Evolutionary conservation across 2,888 invertebrate genomes (phyloP), one percentile per base, ranked within the genome.

Genomic region (Phortica okadai): DNA sequence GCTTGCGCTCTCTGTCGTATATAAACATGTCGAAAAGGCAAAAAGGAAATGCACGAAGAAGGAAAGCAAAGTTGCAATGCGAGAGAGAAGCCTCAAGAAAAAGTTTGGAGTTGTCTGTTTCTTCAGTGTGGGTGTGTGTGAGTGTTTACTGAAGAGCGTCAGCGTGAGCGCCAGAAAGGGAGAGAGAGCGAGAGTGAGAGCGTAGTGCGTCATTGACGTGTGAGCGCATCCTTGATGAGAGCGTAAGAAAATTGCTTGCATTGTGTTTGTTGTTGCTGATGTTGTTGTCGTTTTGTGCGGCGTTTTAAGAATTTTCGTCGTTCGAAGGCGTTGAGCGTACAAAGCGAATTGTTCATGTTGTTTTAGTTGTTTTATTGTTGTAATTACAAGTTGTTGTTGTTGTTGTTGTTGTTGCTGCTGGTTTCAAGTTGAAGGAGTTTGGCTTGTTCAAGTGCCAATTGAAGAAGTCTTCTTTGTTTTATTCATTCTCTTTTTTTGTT

Each of bases 371-470:
- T 73, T 77, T 82, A 78, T 85, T 86, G 70, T 72, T 72, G 70
- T 87, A 82, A 86, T 83, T 87, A 87, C 87, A 88, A 78, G 21
- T 5, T 21, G 14, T 67, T 56, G 10, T 75, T 70, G 21, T 75
- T 75, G 45, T 50, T 75, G 73, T 64, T 50, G 11, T 56, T 81
- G 75, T 74, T 77, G 69, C 67, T 76, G 82, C 74, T 81, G 78
- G 70, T 73, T 76, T 76, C 11, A 73, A 66, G 56, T 79, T 78
- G 76, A 78, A 79, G 79, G 79, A 78, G 6, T 62, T 62, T 50
- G 50, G 50, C 50, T 50, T 50, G 50, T 50, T 50, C 14, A 14
- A 50, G 50, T 50, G 50, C 14, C 50, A 50, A 11, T 64, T 33
- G 41, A 64, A 62, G 62, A 21, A 64, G 41, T 1, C 64, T 64